Evolutionary conservation across 1,140 invertebrate species (phyloP), one percentile per base, ranked within the genome.

Genomic region (Thaumetopoea pityocampa): DNA sequence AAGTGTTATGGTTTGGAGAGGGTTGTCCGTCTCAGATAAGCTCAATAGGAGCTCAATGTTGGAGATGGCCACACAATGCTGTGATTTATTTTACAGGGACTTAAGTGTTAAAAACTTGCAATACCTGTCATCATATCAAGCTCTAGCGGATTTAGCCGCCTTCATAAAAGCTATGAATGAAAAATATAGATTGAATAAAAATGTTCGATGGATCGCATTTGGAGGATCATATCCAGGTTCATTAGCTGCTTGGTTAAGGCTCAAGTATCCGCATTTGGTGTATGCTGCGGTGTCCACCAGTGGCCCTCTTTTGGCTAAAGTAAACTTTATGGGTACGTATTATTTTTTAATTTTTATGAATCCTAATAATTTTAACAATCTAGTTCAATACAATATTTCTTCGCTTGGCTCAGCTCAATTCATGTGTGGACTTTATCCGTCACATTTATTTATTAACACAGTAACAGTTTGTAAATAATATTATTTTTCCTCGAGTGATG

Each of bases 151-250:
- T 85, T 82, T 97, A 28, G 94, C 95, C 0, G 86, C 88, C 38
- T 98, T 98, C 63, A 93, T 96, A 15, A 56, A 72, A 29, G 87
- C 76, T 26, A 93, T 93, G 87, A 92, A 90, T 57, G 43, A 77
- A 3, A 72, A 90, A 52, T 89, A 91, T 42, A 88, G 91, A 15
- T 77, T 96, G 20, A 74, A 82, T 0, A 61, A 67, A 5, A 67
- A 86, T 10, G 88, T 89, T n/a, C 96, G 95, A 85, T 97, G 95
- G 93, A 91, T 98, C 43, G 90, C 91, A 1, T 97, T 98, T 79
- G 96, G 97, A 15, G 96, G 96, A 1, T 97, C 94, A 0, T 98
- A 98, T 81, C 92, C 96, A 2, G 96, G 96, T 27, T 93, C 93
- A 1, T 78, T 98, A 23, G 93, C 95, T 7, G 96, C 96, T 4